Evolutionary conservation across 2,113 vertebrate species (phyloP).

Genomic region (Meleagris gallopavo): DNA sequence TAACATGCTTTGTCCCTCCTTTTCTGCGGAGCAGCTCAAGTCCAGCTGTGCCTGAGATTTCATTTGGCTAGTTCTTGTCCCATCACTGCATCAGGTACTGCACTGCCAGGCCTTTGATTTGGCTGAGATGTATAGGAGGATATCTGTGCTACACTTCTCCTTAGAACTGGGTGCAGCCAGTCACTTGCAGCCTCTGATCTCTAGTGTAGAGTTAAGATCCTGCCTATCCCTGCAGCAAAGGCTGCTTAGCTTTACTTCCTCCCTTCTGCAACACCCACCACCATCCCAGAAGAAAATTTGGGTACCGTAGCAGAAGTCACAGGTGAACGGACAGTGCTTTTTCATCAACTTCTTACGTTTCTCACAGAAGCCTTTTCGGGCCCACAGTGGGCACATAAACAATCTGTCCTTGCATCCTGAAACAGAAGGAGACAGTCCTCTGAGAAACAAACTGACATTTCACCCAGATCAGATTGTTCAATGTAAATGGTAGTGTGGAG

Average conservation of each 20-base stretch:
- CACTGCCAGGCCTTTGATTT: background rate
- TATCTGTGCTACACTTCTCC: background rate
- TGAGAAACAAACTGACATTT: background rate
- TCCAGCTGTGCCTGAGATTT: background rate
- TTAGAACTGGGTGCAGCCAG: background rate
- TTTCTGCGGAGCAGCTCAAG: background rate
- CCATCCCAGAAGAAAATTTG: rapidly evolving
- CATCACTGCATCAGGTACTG: background rate
- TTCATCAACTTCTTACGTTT: constrained; percentile 89
- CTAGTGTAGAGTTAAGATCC: too few species aligned
- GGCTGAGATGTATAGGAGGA: rapidly evolving
- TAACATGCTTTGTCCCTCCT: background rate
- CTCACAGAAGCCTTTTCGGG: constrained; percentile 88
- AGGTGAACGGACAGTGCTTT: constrained; percentile 93
- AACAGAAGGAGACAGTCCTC: background rate
- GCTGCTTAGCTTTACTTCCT: background rate
- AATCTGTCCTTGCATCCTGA: constrained; percentile 92
- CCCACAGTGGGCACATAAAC: constrained; percentile 89
- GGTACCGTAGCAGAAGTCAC: constrained; percentile 96
- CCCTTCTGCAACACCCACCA: background rate
- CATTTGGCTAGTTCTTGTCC: background rate
- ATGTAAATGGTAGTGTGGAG: background rate
- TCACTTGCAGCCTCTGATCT: background rate
- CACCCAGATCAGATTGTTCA: too few species aligned
- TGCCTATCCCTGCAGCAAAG: background rate